Conservation (phyloP, 2,113 vertebrate species). For the Gorsachius goisagi region DNA sequence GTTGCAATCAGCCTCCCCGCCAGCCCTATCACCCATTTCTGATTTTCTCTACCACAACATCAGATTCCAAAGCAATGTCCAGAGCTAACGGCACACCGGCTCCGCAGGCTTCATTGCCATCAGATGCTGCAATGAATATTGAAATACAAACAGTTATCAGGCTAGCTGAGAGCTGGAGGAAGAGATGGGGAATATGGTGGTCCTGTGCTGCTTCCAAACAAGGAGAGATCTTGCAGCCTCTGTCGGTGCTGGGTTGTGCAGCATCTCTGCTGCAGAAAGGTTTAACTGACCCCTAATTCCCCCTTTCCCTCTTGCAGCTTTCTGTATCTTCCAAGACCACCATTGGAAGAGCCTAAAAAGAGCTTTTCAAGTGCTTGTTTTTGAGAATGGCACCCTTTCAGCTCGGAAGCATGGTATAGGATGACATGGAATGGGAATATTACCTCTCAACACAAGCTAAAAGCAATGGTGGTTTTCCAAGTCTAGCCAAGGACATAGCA, state of each 20-base stretch:
- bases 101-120: neutral
- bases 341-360: neutral
- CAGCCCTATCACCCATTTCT: neutral
- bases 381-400: neutral
- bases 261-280: neutral
- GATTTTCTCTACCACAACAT: neutral
- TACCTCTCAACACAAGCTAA: neutral
- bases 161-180: neutral
- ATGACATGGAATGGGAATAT: neutral
- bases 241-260: neutral
- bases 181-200: neutral
- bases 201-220: neutral
- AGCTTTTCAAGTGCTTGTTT: neutral
- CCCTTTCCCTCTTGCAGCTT: neutral
- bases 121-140: neutral
- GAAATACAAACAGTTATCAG: neutral
- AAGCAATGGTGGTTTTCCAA: neutral
- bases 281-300: neutral
- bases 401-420: neutral
- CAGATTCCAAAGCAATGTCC: neutral
- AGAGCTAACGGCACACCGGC: neutral
- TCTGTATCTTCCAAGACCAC: neutral
- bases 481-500: neutral
- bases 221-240: neutral
- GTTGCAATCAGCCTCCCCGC: neutral